Evolutionary conservation across 2,113 vertebrate genomes (phyloP).

Genomic region (Hippocampus abdominalis): DNA sequence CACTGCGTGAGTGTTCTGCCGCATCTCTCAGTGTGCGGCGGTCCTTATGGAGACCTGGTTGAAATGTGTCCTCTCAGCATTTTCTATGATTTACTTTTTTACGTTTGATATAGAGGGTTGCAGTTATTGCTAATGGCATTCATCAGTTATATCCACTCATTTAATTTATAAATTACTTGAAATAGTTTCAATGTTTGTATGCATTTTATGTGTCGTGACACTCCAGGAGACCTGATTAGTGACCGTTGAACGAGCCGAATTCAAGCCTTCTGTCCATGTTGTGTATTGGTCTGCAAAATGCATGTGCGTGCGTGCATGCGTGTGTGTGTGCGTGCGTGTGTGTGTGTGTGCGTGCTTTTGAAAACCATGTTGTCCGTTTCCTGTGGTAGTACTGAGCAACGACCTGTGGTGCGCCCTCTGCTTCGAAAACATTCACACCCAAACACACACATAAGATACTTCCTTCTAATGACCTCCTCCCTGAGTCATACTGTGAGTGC

Average conservation of each 20-base stretch:
- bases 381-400: slow-evolving; percentile 33
- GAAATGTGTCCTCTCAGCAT: too few species aligned
- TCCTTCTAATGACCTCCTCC: slow-evolving; percentile 49
- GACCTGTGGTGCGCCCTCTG: slow-evolving; percentile 48
- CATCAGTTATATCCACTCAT: neutral
- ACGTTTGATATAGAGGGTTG: neutral
- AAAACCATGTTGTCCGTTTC: slow-evolving; percentile 44
- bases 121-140: neutral
- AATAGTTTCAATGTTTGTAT: neutral
- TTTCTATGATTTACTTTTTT: too few species aligned
- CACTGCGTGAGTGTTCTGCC: too few species aligned
- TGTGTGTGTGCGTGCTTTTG: slow-evolving; percentile 30
- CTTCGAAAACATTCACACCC: slow-evolving; percentile 19
- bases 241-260: slow-evolving; percentile 35
- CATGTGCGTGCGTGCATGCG: slow-evolving; percentile 11
- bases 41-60: too few species aligned
- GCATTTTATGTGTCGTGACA: slow-evolving; percentile 47
- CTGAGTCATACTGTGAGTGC: slow-evolving; percentile 20
- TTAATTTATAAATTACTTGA: neutral
- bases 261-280: slow-evolving; percentile 56
- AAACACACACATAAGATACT: slow-evolving; percentile 11
- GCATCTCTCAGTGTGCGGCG: too few species aligned
- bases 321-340: neutral
- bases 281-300: slow-evolving; percentile 33
- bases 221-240: slow-evolving; percentile 37